Conservation (phyloP, 2,888 invertebrate species). For the Gymnocheta viridis region DNA sequence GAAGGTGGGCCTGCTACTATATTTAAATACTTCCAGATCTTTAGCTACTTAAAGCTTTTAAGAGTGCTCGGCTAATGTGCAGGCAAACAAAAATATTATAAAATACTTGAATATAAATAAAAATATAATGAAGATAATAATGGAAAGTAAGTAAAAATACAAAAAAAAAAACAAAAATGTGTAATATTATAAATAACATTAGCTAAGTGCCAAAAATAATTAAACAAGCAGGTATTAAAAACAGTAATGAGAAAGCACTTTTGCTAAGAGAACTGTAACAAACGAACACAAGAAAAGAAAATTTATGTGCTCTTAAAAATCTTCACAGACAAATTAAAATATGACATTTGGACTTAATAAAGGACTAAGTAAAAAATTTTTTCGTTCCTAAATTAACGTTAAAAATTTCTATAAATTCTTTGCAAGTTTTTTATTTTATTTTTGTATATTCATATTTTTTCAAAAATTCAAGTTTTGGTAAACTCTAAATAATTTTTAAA, state of each 20-base stretch:
- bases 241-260: not conserved
- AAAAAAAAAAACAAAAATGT: conserved; percentile 1
- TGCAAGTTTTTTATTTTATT: no score
- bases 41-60: conserved; percentile 57
- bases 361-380: no score
- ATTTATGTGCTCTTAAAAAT: no score
- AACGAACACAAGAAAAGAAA: no score
- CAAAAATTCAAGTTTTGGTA: no score
- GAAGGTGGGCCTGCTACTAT: not conserved
- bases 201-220: conserved; percentile 62
- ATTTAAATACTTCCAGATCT: conserved; percentile 40
- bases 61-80: conserved; percentile 15
- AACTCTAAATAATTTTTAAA: no score
- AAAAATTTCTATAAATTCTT: no score
- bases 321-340: no score
- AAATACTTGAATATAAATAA: conserved; percentile 4
- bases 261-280: not conserved
- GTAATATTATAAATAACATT: conserved; percentile 55
- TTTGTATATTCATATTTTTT: no score
- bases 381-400: no score
- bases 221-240: conserved; percentile 32
- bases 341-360: no score
- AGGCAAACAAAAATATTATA: not conserved
- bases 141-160: conserved; percentile 5
- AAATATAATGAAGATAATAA: conserved; percentile 39